phyloP scores from a whole-genome alignment of 2,113 vertebrate genomes.

The Psittacula cyanocephala region DNA sequence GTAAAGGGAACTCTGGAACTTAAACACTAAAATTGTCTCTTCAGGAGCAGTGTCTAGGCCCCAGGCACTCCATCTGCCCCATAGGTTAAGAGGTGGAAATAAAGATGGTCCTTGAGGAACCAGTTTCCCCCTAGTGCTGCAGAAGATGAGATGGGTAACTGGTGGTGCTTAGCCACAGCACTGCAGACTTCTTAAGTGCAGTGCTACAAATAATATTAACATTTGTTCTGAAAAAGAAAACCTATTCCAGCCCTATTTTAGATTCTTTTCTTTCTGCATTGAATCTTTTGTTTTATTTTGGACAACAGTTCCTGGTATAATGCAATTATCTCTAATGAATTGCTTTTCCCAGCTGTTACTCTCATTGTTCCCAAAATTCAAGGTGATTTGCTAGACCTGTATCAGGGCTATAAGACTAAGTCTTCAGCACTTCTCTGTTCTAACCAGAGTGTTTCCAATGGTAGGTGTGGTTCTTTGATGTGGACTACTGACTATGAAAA shows the following conservation, averaged over 20 bases:
- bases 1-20: background rate
- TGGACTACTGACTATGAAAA: background rate
- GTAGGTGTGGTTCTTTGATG: background rate
- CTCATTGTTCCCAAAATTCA: background rate
- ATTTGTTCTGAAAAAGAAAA: background rate
- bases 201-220: background rate
- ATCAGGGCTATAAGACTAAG: background rate
- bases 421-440: background rate
- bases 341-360: background rate
- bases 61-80: background rate
- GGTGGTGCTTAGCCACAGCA: background rate
- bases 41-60: background rate
- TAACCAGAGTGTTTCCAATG: background rate
- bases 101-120: background rate
- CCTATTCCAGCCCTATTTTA: background rate
- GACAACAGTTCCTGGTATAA: background rate
- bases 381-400: background rate
- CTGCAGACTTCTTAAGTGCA: background rate
- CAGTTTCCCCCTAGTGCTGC: rapidly evolving
- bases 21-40: background rate
- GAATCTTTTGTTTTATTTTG: background rate
- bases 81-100: background rate
- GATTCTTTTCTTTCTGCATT: background rate
- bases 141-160: background rate
- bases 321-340: background rate